Evolutionary conservation across 2,113 vertebrate genomes (phyloP).

Genomic region (Syngnathus floridae): DNA sequence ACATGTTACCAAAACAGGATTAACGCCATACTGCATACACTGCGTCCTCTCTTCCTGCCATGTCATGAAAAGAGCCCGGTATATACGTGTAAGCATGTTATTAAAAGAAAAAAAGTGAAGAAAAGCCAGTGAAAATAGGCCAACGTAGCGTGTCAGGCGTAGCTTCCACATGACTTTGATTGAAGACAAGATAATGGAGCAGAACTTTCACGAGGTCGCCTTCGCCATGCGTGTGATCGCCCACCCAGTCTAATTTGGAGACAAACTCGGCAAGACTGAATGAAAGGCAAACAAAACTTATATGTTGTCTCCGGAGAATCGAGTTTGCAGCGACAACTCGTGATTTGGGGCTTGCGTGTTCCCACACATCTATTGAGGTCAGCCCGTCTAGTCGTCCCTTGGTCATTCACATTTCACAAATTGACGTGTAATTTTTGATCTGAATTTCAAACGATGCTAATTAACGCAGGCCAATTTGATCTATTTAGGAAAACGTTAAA

Average conservation of each 20-base stretch:
- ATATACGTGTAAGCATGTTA: conserved; percentile 27
- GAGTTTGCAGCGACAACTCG: neutral
- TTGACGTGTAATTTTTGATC: neutral
- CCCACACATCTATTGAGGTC: neutral
- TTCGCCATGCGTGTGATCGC: conserved; percentile 10
- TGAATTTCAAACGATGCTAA: neutral
- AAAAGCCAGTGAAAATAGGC: conserved; percentile 54
- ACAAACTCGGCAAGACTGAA: conserved; percentile 14
- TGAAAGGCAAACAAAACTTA: conserved; percentile 5
- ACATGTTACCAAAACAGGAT: conserved; percentile 63
- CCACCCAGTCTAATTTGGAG: conserved; percentile 19
- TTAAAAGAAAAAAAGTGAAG: neutral
- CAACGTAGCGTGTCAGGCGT: conserved; percentile 42
- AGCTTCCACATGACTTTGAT: conserved; percentile 62
- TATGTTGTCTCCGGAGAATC: neutral
- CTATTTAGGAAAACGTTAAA: too few relatives aligned
- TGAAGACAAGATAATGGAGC: conserved; percentile 52
- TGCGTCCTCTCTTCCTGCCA: conserved; percentile 24
- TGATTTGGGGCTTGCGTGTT: neutral
- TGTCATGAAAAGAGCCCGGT: conserved; percentile 18
- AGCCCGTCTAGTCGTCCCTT: too few relatives aligned
- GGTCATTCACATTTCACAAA: too few relatives aligned
- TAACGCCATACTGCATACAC: conserved; percentile 52
- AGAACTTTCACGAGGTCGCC: conserved; percentile 40
- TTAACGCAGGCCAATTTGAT: neutral